Conservation (phyloP, 1,140 invertebrate species). For the Calliopsis andreniformis region DNA sequence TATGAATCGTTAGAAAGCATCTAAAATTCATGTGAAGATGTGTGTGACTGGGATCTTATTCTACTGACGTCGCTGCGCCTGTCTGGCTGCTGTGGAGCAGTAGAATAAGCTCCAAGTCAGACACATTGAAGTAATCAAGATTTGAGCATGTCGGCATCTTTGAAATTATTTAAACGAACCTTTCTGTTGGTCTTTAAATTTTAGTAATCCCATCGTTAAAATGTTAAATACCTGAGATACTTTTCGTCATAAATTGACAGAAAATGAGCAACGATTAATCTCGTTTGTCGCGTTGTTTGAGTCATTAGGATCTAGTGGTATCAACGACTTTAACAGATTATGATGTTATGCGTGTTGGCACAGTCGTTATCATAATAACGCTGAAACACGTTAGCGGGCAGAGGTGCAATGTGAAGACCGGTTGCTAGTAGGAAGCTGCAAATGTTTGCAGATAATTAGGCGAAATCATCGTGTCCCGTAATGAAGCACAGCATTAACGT, state of each 20-base stretch:
- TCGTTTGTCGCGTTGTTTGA: background rate
- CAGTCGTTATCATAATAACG: constrained; percentile 29
- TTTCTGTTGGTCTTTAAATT: too few relatives aligned
- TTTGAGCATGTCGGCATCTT: too few relatives aligned
- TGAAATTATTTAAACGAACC: too few relatives aligned
- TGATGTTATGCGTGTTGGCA: constrained; percentile 22
- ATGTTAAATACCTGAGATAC: background rate
- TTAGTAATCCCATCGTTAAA: too few relatives aligned
- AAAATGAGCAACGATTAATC: background rate
- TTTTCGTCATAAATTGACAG: background rate
- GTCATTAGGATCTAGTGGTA: background rate
- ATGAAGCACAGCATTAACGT: constrained; percentile 29
- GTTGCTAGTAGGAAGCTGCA: constrained; percentile 7
- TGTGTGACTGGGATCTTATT: too few relatives aligned
- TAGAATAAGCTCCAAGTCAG: too few relatives aligned
- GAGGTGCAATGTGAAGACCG: background rate
- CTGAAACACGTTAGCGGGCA: background rate
- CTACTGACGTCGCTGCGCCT: too few relatives aligned
- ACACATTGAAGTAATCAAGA: too few relatives aligned
- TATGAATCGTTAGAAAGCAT: too few relatives aligned
- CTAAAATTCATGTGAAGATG: too few relatives aligned
- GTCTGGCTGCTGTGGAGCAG: too few relatives aligned
- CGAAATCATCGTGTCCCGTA: constrained; percentile 15
- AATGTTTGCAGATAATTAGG: constrained; percentile 27
- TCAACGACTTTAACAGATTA: constrained; percentile 20